Evolutionary conservation across 2,797 vertebrate species (phyloP), one percentile per base, ranked within the genome.

Genomic region (Muscicapa striata): DNA sequence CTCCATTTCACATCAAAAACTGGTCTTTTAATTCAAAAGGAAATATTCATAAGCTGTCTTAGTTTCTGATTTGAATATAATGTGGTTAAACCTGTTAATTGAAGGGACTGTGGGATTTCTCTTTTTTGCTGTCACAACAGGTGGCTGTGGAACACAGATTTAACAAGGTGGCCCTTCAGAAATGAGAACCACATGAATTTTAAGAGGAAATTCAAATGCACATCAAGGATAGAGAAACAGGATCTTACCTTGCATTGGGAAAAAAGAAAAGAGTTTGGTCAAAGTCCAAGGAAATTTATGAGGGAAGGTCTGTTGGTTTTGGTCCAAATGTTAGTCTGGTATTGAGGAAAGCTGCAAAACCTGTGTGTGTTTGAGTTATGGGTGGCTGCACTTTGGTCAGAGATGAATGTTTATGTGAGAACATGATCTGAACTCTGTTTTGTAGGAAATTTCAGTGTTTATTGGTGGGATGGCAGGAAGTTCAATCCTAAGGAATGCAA

Each of bases 11-110:
- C 32, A 63, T 41, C 29, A 81, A 59, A 38, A 95, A 41, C 34
- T 36, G 62, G n/a, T 24, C 18, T 82, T 92, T 76, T 90, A 96
- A 95, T 95, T 86, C 63, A 72, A 81, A 96, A 91, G 73, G 67
- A 95, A 94, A 93, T 90, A 94, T 94, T 92, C 84, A 88, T 91
- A 95, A 95, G 32, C 24, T 19, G 21, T 29, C 48, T 88, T 43
- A n/a, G 63, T 92, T 93, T 73, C 46, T 90, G 63, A 90, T 87
- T 93, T 82, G 63, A 76, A 74, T 91, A 74, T 57, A 90, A 76
- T 84, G 81, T 22, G 5, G 57, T 49, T 63, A 74, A 92, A 90
- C 59, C 62, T 79, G 55, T 67, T 96, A 93, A 88, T 82, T 73
- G 24, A 17, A 84, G 74, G 36, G 43, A 23, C 63, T 46, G 59